Percentiles rank a stretch among this genome's conserved stretches.
These are phyloP conservation scores for Euspilapteryx auroguttella DNA, from an alignment of 2,888 invertebrate species.

Conservation along the genomic window DNA sequence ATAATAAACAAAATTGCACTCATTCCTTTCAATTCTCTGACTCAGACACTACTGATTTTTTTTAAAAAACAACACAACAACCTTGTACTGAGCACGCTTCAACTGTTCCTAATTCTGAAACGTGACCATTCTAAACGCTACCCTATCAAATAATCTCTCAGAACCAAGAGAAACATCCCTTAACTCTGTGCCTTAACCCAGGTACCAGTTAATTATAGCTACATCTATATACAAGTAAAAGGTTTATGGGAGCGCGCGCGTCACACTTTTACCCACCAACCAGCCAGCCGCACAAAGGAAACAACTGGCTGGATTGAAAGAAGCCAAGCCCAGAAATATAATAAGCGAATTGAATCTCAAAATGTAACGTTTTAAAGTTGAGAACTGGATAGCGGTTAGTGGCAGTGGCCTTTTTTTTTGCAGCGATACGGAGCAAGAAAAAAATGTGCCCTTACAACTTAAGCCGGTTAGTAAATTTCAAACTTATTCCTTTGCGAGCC, in stretches of 20 bases:
- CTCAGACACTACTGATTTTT: too few species aligned
- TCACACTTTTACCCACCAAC: constrained; percentile 51
- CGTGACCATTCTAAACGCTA: too few species aligned
- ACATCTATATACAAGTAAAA: constrained; percentile 38
- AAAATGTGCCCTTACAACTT: constrained; percentile 55
- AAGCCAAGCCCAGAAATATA: constrained; percentile 20
- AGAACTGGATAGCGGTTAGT: constrained; percentile 15
- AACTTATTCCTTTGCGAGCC: too few species aligned
- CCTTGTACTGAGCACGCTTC: too few species aligned
- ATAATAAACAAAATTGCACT: too few species aligned
- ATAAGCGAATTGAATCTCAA: constrained; percentile 28
- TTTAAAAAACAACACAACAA: too few species aligned
- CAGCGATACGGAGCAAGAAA: constrained; percentile 30
- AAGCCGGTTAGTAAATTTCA: constrained; percentile 34
- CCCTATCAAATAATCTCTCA: too few species aligned
- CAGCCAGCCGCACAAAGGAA: constrained; percentile 48
- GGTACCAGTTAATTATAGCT: constrained; percentile 54
- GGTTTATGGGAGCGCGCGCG: constrained; percentile 29
- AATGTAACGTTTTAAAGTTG: constrained; percentile 20
- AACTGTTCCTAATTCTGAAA: too few species aligned
- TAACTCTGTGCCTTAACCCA: constrained; percentile 27
- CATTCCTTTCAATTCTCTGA: too few species aligned
- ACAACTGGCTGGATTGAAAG: constrained; percentile 24
- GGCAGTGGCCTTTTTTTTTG: constrained; percentile 26
- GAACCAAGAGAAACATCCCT: too few species aligned